These are phyloP conservation scores for Callithrix jacchus DNA, from an alignment of 2,113 vertebrate genomes.

Conservation along the genomic window DNA sequence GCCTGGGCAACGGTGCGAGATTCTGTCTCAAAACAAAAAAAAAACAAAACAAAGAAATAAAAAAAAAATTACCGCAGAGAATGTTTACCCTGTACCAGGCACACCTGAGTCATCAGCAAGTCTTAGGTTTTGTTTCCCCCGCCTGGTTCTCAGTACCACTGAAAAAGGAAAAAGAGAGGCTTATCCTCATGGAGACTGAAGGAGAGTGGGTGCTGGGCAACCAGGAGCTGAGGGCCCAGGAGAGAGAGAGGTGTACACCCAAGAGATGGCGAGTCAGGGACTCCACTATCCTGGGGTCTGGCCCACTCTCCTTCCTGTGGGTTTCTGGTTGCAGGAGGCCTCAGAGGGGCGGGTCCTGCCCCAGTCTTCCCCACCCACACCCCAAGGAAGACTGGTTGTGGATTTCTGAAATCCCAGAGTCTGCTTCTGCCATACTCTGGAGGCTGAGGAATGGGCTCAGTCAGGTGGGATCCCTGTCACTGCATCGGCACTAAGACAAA, in stretches of 20 bases:
- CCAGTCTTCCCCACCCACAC: background rate
- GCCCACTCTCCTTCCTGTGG: background rate
- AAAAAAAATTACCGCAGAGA: background rate
- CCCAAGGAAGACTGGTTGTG: background rate
- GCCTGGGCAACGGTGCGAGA: no score
- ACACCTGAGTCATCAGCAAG: background rate
- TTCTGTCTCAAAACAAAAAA: no score
- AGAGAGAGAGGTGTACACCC: accelerated
- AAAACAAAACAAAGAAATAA: no score
- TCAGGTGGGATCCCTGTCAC: accelerated
- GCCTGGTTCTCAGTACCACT: background rate
- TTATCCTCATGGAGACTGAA: accelerated
- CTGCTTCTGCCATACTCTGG: background rate
- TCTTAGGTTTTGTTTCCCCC: background rate
- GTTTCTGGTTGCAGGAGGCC: background rate
- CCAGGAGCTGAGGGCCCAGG: background rate
- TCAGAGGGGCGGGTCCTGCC: background rate
- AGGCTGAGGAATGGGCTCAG: background rate
- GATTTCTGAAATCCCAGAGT: background rate
- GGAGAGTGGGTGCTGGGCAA: background rate
- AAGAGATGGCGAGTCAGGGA: background rate
- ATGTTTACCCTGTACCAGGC: background rate
- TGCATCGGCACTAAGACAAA: background rate
- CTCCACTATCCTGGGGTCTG: background rate
- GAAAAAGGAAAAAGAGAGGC: background rate